Evolutionary conservation across 2,113 vertebrate species (phyloP), one percentile per base, ranked within the genome.

Genomic region (Scolopax mira): DNA sequence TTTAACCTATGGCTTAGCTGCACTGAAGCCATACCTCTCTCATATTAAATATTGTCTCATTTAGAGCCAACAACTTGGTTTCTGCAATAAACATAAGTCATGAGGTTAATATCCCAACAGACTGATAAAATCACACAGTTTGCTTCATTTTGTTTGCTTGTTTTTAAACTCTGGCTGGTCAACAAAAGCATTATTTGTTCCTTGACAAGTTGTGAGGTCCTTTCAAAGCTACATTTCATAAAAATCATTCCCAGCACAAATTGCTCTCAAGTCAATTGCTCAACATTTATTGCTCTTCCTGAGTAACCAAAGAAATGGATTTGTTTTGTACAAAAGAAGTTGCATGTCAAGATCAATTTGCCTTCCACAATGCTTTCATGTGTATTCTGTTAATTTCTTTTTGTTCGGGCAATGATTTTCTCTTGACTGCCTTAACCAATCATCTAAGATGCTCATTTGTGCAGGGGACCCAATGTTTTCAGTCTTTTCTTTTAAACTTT

Each of bases 341-440:
- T 89, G 39, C 42, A 44, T 49, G 33, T 96, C 33, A 51, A 85
- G 58, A 90, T 62, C 52, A 72, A 69, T 96, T 85, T 93, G 42
- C 48, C 75, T 90, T 80, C 81, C 91, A 67, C 72, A 94, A 57
- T 17, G 22, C 31, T 58, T 49, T 93, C 49, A 54, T 9, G 0
- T 81, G 54, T 93, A 48, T 82, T 81, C 69, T 75, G 61, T 42
- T 93, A 93, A 82, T 96, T 96, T 46, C 49, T 93, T 94, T 83
- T 51, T 92, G 44, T 72, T 96, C 31, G 95, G 31, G 71, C 41
- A 90, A 79, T 78, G 66, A 31, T 49, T 94, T 88, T 79, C 75
- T 83, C 64, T 92, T 77, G n/a, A 66, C 55, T 95, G 55, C 69
- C 88, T 96, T 57, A 95, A 79, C 8, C 48, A 96, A 57, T 96